These are phyloP conservation scores for Raja brachyura DNA, from an alignment of 2,113 vertebrate genomes.

Conservation along the genomic window DNA sequence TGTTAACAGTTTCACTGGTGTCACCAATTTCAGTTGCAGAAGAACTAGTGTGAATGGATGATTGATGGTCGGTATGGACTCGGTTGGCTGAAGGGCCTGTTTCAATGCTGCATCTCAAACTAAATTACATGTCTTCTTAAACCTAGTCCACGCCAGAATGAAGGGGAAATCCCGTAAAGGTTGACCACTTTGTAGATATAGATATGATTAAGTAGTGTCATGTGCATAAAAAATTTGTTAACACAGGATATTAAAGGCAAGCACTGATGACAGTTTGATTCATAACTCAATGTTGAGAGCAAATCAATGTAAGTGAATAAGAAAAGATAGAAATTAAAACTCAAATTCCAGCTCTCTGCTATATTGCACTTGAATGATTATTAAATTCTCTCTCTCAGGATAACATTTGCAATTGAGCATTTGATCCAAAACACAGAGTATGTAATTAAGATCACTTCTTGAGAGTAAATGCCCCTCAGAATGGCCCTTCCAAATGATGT, in stretches of 20 bases:
- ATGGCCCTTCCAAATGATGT: neutral
- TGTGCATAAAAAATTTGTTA: neutral
- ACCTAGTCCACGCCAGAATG: neutral
- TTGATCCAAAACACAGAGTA: neutral
- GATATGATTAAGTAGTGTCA: neutral
- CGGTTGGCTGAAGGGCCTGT: too few species aligned
- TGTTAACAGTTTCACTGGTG: neutral
- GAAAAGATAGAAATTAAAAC: neutral
- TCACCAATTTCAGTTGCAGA: neutral
- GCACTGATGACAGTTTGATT: too few species aligned
- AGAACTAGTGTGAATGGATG: neutral
- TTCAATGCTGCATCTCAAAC: too few species aligned
- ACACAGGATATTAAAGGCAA: neutral
- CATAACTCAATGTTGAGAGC: neutral
- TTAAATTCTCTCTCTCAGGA: neutral
- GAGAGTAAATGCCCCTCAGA: neutral
- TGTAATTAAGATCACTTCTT: neutral
- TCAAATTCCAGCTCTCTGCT: neutral
- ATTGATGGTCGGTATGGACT: too few species aligned
- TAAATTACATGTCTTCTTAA: too few species aligned
- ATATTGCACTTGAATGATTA: neutral
- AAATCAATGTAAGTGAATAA: neutral
- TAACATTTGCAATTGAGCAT: neutral
- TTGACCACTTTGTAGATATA: neutral
- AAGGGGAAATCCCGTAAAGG: neutral